A percentile compares a stretch with the other conserved stretches of the same genome.
These are phyloP conservation scores for chimpanzee (Pan troglodytes) DNA, from an alignment of 2,113 vertebrate genomes.

Conservation along the genomic window DNA sequence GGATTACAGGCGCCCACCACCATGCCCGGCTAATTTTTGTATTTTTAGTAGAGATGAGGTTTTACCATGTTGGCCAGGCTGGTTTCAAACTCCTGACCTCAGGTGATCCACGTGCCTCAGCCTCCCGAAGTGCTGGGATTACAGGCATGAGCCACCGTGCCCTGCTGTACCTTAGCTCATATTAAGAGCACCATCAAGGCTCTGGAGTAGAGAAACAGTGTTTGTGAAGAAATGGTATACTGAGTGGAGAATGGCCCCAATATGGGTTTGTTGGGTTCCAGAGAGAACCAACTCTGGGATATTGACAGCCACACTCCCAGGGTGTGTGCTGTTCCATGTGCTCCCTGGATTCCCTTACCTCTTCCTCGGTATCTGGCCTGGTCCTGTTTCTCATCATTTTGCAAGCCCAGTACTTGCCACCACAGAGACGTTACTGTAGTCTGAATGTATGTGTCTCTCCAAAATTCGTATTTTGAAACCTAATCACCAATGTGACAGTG, in stretches of 20 bases:
- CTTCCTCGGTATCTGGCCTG: not conserved
- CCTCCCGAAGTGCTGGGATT: no score
- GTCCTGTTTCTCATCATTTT: not conserved
- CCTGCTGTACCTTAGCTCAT: not conserved
- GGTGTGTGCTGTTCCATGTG: rapidly evolving
- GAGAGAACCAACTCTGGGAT: not conserved
- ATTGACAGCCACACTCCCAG: rapidly evolving
- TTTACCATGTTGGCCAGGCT: no score
- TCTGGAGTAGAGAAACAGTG: not conserved
- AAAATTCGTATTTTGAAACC: not conserved
- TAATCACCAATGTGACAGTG: not conserved
- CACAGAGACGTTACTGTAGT: rapidly evolving
- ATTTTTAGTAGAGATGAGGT: no score
- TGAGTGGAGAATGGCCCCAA: not conserved
- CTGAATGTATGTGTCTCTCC: not conserved
- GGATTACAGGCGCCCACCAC: no score
- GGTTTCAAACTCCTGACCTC: no score
- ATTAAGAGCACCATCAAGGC: not conserved
- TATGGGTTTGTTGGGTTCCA: not conserved
- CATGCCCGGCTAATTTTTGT: no score
- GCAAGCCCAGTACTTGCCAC: no score
- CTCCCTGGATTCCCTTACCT: rapidly evolving
- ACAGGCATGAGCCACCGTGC: no score
- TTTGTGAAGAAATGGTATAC: not conserved
- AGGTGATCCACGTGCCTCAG: no score